Evolutionary conservation across 2,888 invertebrate genomes (phyloP).

Genomic region (Ephialtes manifestator): DNA sequence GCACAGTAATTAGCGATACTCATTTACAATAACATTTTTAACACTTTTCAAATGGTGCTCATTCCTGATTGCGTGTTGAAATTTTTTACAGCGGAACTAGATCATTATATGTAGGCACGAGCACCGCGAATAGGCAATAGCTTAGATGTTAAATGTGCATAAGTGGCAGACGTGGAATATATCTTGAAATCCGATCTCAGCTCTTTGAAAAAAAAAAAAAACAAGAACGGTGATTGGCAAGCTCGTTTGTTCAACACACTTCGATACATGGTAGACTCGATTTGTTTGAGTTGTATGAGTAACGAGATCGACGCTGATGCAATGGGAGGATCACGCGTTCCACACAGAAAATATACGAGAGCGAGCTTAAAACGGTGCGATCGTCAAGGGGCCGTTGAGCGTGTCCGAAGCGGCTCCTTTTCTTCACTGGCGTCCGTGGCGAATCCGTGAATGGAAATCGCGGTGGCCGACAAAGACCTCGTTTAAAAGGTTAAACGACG

Average conservation of each 20-base stretch:
- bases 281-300: slow-evolving; percentile 48
- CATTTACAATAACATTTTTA: background rate
- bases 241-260: slow-evolving; percentile 26
- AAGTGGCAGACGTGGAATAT: background rate
- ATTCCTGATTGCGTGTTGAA: background rate
- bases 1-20: background rate
- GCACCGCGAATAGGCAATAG: background rate
- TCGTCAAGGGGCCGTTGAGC: slow-evolving; percentile 60
- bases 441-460: slow-evolving; percentile 84
- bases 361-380: slow-evolving; percentile 63
- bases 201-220: background rate
- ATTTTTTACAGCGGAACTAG: background rate
- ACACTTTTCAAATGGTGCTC: background rate
- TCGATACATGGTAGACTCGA: slow-evolving; percentile 42
- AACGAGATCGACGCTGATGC: slow-evolving; percentile 44
- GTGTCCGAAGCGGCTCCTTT: slow-evolving; percentile 66
- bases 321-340: slow-evolving; percentile 52
- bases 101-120: background rate
- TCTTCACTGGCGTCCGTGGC: slow-evolving; percentile 80
- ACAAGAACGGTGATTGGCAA: slow-evolving; percentile 29
- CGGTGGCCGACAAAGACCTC: slow-evolving; percentile 81
- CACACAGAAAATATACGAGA: slow-evolving; percentile 57
- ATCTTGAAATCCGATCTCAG: slow-evolving; percentile 21
- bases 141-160: slow-evolving; percentile 8
- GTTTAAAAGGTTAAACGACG: slow-evolving; percentile 84